Evolutionary conservation across 64 coral and sea anemone species (phyloP).

Genomic region (Montipora efflorescens): DNA sequence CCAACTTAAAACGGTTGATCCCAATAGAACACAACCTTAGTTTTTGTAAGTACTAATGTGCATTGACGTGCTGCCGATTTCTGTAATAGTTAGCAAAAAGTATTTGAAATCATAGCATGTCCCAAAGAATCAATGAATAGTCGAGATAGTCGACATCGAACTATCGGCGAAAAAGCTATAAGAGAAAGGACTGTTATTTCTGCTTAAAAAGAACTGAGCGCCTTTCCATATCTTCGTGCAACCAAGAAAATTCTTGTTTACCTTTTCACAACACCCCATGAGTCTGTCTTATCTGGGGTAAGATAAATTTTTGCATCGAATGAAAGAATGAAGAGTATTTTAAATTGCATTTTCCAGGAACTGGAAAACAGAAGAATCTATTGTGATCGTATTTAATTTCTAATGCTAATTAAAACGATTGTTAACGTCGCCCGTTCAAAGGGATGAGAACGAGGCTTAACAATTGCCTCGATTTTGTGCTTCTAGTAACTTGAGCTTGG

Average conservation of each 20-base stretch:
- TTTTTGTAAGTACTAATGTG: no score
- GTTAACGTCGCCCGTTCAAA: neutral
- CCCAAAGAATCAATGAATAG: no score
- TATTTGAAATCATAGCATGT: no score
- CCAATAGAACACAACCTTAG: no score
- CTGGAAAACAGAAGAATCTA: slow-evolving; percentile 30
- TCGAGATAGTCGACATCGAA: no score
- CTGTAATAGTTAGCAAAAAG: no score
- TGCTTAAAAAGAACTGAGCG: no score
- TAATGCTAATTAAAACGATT: neutral
- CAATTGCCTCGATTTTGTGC: neutral
- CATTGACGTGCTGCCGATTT: no score
- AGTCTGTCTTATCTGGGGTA: neutral
- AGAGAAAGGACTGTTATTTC: no score
- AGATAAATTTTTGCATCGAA: slow-evolving; percentile 2
- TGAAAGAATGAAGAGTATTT: slow-evolving; percentile 22
- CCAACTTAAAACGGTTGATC: no score
- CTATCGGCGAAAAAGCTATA: no score
- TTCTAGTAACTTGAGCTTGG: neutral
- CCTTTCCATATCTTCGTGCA: no score
- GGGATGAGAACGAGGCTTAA: neutral
- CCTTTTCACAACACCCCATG: neutral
- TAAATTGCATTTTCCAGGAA: slow-evolving; percentile 27
- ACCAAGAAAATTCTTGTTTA: neutral
- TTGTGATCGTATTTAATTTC: slow-evolving; percentile 41